Conservation (phyloP, 1,140 invertebrate species). For the Charaxes varanes region DNA sequence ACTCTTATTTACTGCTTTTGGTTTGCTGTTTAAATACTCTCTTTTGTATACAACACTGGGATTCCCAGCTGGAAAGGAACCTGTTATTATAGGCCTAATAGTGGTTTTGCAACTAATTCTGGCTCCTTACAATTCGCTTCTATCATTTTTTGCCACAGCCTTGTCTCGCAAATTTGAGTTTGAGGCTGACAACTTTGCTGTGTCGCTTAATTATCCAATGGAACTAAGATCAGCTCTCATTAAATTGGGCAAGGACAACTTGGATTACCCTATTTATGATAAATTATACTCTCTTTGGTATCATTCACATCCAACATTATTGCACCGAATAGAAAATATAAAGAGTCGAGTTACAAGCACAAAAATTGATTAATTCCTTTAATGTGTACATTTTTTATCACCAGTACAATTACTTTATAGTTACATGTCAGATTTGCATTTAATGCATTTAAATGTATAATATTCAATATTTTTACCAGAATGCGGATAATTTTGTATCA, state of each 20-base stretch:
- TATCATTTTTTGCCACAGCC: slow-evolving; percentile 81
- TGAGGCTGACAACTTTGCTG: slow-evolving; percentile 97
- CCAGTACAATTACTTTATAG: slow-evolving; percentile 4
- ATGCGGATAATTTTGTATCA: too few relatives aligned
- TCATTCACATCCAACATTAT: slow-evolving; percentile 95
- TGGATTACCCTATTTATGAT: slow-evolving; percentile 94
- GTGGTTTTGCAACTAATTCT: slow-evolving; percentile 95
- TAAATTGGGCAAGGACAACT: slow-evolving; percentile 96
- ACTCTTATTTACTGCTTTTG: slow-evolving; percentile 92
- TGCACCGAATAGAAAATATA: slow-evolving; percentile 92
- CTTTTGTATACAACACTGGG: slow-evolving; percentile 90
- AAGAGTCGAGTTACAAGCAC: slow-evolving; percentile 65
- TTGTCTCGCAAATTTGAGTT: slow-evolving; percentile 91
- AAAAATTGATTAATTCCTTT: slow-evolving; percentile 7
- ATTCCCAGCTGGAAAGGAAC: slow-evolving; percentile 84
- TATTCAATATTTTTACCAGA: too few relatives aligned
- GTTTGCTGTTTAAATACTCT: slow-evolving; percentile 86
- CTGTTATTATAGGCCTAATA: slow-evolving; percentile 93
- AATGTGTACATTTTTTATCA: slow-evolving; percentile 3
- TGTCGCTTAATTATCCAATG: slow-evolving; percentile 81
- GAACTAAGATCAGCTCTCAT: slow-evolving; percentile 87
- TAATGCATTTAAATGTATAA: not conserved
- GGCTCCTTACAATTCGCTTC: slow-evolving; percentile 92
- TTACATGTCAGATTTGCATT: not conserved
- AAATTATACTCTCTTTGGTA: slow-evolving; percentile 93